Conservation (phyloP, 2,797 vertebrate genomes). For the Dipus sagitta region DNA sequence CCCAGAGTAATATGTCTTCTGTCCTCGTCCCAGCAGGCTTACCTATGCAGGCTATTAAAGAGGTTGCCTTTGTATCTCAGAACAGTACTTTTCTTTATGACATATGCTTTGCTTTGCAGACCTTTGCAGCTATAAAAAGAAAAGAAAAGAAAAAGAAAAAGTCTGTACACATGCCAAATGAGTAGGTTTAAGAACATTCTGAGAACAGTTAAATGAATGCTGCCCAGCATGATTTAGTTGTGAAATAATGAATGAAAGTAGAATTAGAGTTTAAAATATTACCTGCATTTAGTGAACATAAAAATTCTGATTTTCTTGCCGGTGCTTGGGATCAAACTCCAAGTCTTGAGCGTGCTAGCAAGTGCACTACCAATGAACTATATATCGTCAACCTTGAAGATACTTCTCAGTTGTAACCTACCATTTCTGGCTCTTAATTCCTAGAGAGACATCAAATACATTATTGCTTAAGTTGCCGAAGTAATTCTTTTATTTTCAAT, state of each 20-base stretch:
- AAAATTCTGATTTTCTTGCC: background rate
- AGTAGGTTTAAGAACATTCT: conserved; percentile 47
- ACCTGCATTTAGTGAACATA: conserved; percentile 1
- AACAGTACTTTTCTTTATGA: conserved; percentile 26
- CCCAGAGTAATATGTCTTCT: background rate
- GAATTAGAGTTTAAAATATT: background rate
- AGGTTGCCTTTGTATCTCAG: conserved; percentile 26
- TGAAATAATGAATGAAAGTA: conserved; percentile 54
- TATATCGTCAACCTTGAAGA: background rate
- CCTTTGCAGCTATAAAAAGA: conserved; percentile 43
- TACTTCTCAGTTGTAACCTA: conserved; percentile 16
- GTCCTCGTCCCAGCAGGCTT: conserved; percentile 32
- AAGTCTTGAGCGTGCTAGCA: background rate
- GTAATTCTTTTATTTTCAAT: conserved; percentile 57
- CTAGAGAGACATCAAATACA: background rate
- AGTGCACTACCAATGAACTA: background rate
- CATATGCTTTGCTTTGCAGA: conserved; percentile 68
- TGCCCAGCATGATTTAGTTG: conserved; percentile 45
- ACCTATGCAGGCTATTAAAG: background rate
- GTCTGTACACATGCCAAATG: conserved; percentile 16
- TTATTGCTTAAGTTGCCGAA: conserved; percentile 43
- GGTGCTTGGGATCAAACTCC: background rate
- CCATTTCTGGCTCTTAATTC: background rate
- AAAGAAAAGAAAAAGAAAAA: conserved; percentile 29
- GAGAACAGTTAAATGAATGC: conserved; percentile 53